These are phyloP conservation scores for Pyrrhosoma nymphula DNA, from an alignment of 2,888 invertebrate species.

Conservation along the genomic window DNA sequence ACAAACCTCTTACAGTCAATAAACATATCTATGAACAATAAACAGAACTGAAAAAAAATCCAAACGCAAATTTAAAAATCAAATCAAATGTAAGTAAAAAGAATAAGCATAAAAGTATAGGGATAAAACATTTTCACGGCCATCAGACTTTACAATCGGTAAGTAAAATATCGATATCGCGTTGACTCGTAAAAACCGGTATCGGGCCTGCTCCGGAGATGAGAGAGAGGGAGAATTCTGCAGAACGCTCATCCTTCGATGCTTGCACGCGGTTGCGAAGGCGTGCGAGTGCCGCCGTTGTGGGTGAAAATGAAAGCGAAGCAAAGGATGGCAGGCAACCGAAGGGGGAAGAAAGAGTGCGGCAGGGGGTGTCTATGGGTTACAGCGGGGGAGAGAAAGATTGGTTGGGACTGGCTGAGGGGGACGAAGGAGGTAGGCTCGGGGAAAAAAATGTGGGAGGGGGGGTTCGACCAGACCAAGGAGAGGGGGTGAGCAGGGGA, in stretches of 20 bases:
- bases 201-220: too few relatives aligned
- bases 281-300: background rate
- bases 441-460: too few relatives aligned
- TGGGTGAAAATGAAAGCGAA: background rate
- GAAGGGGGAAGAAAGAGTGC: background rate
- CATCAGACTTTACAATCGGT: too few relatives aligned
- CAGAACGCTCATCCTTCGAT: background rate
- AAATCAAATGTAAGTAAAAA: too few relatives aligned
- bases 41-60: too few relatives aligned
- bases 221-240: background rate
- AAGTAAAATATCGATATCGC: too few relatives aligned
- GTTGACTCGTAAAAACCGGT: too few relatives aligned
- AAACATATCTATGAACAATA: too few relatives aligned
- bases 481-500: background rate
- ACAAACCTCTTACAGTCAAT: too few relatives aligned
- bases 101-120: too few relatives aligned
- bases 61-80: too few relatives aligned
- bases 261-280: background rate
- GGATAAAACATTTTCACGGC: too few relatives aligned
- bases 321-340: background rate
- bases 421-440: background rate
- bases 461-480: background rate
- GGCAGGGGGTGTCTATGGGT: background rate
- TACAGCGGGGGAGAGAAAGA: background rate
- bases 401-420: background rate